Evolutionary conservation across 1,140 invertebrate species (phyloP), one percentile per base, ranked within the genome.

Genomic region (Drosophila pallidifrons): DNA sequence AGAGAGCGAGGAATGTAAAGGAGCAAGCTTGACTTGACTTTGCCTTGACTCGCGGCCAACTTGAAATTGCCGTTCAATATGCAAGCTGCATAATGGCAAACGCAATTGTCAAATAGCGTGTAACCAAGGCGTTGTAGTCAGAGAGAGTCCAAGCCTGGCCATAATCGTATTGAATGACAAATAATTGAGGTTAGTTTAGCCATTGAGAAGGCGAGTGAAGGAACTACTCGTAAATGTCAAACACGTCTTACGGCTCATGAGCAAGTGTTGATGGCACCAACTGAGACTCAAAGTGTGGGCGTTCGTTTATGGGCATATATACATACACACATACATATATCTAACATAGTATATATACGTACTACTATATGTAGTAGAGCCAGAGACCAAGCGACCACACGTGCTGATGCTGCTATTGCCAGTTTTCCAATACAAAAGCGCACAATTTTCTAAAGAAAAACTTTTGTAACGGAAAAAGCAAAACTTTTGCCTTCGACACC

Each of bases 81-180:
- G 81, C 82, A 85, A 46, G 65, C 70, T 71, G 66, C 70, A 78
- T 63, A 72, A 65, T 72, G 54, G 43, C 59, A 54, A 77, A 70
- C 60, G 76, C 66, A 79, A 68, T 69, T 78, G 81, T 70, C 79
- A 85, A 81, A 66, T 72, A 57, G 41, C 51, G 63, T 38, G 73
- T 49, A 69, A 66, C 58, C 55, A 73, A 45, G 45, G 47, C 38
- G 20, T 10, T 8, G 58, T 61, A 75, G 66, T 60, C 15, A 54
- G 51, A 41, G 46, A 60, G 61, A 8, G 32, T 16, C 38, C 38
- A 41, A 52, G 73, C 45, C 30, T 32, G 35, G 35, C 76, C 69
- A 88, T 87, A 87, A 87, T 87, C 83, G 79, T 83, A 87, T 88
- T 88, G 83, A 83, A 88, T 83, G 83, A 88, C 83, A 88, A 87